Conservation (phyloP, 1,140 invertebrate genomes). For the Heliothis virescens region DNA sequence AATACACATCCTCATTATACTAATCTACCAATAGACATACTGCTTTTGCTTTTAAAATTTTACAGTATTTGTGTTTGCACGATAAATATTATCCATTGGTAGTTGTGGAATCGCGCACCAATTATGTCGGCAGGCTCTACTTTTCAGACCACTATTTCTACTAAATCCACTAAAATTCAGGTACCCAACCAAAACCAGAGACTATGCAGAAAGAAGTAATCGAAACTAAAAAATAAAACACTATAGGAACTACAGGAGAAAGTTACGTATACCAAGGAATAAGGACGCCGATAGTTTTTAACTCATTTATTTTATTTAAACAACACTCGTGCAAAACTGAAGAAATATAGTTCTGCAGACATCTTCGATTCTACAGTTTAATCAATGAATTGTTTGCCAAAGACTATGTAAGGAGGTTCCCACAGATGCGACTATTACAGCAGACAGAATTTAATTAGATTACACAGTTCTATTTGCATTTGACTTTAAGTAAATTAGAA, state of each 20-base stretch:
- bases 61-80: no score
- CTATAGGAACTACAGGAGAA: neutral
- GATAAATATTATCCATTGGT: no score
- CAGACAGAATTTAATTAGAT: conserved; percentile 20
- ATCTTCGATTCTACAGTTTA: conserved; percentile 3
- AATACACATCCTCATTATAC: no score
- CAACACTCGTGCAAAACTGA: neutral
- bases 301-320: conserved; percentile 6
- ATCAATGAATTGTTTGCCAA: conserved; percentile 35
- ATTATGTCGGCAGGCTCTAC: no score
- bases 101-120: no score
- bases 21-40: no score
- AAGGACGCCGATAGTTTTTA: conserved; percentile 2
- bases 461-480: neutral
- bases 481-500: neutral
- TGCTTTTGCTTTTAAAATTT: no score
- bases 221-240: no score
- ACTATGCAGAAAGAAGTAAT: no score
- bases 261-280: neutral
- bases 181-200: no score
- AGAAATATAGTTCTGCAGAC: conserved; percentile 3
- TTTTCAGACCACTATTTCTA: no score
- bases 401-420: neutral
- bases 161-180: no score
- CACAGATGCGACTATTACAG: conserved; percentile 16